phyloP scores from a whole-genome alignment of 2,888 invertebrate species.

The Agapetus fuscipes region DNA sequence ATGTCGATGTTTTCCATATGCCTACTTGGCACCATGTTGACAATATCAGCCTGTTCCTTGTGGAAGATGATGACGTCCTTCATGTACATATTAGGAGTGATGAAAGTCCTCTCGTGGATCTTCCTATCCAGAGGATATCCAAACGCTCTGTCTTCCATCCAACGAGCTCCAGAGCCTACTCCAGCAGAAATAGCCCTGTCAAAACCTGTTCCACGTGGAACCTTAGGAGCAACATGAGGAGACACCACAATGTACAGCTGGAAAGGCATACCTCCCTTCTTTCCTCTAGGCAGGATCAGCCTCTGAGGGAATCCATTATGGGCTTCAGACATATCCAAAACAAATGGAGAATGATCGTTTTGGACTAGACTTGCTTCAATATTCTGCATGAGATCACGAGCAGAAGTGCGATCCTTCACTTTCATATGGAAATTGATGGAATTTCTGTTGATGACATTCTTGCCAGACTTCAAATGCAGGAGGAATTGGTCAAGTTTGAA shows the following conservation, averaged over 20 bases:
- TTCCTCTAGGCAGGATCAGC: slow-evolving; percentile 62
- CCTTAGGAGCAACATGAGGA: slow-evolving; percentile 40
- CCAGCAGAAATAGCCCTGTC: slow-evolving; percentile 34
- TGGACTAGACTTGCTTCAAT: slow-evolving; percentile 45
- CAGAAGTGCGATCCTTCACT: slow-evolving; percentile 55
- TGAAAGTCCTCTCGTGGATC: slow-evolving; percentile 48
- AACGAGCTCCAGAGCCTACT: slow-evolving; percentile 39
- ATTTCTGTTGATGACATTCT: slow-evolving; percentile 36
- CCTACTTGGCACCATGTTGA: background rate
- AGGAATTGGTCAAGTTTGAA: slow-evolving; percentile 47
- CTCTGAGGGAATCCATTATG: slow-evolving; percentile 63
- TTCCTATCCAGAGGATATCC: slow-evolving; percentile 70
- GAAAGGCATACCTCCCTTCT: slow-evolving; percentile 53
- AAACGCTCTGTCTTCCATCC: slow-evolving; percentile 53
- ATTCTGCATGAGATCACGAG: slow-evolving; percentile 52
- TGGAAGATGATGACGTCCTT: slow-evolving; percentile 55
- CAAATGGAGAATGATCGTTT: slow-evolving; percentile 35
- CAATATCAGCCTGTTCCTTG: slow-evolving; percentile 25
- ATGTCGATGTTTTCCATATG: too few species aligned
- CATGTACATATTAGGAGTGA: slow-evolving; percentile 57
- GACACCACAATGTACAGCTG: slow-evolving; percentile 53
- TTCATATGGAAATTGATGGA: slow-evolving; percentile 58
- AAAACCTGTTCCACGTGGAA: slow-evolving; percentile 35
- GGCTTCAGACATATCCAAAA: slow-evolving; percentile 32
- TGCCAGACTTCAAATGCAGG: slow-evolving; percentile 24